Conservation (phyloP, 1,140 invertebrate genomes). For the Bombus huntii region DNA sequence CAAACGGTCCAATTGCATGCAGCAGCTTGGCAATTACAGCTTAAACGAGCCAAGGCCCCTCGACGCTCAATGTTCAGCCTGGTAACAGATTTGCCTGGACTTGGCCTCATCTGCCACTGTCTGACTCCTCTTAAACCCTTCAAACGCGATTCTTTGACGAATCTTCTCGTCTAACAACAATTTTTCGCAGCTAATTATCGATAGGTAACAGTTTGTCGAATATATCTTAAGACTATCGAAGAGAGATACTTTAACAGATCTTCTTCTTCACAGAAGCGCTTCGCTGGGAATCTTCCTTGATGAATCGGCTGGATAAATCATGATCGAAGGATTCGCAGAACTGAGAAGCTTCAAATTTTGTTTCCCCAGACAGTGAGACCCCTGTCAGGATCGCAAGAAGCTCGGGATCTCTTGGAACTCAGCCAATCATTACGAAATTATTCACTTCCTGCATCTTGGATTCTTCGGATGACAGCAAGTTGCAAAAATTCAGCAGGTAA, state of each 20-base stretch:
- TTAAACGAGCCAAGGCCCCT: neutral
- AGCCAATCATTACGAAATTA: neutral
- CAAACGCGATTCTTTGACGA: too few species aligned
- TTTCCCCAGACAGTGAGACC: neutral
- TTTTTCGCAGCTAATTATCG: too few species aligned
- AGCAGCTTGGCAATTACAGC: slow-evolving; percentile 7
- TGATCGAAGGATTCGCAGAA: neutral
- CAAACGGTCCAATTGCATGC: slow-evolving; percentile 17
- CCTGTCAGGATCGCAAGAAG: neutral
- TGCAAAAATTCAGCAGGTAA: too few species aligned
- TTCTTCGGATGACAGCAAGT: neutral
- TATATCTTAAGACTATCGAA: neutral
- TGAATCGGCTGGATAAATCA: neutral
- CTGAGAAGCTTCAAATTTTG: neutral
- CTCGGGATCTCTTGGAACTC: too few species aligned
- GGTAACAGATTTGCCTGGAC: neutral
- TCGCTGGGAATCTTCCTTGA: neutral
- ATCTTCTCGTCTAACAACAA: too few species aligned
- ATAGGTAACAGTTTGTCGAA: too few species aligned
- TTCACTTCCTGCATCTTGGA: neutral
- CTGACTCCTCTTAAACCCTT: neutral
- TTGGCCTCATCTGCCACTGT: neutral
- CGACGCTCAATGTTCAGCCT: neutral
- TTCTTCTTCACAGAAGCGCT: neutral
- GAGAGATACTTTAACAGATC: neutral